Conservation (phyloP, 2,888 invertebrate genomes). For the Dermolepida albohirtum region DNA sequence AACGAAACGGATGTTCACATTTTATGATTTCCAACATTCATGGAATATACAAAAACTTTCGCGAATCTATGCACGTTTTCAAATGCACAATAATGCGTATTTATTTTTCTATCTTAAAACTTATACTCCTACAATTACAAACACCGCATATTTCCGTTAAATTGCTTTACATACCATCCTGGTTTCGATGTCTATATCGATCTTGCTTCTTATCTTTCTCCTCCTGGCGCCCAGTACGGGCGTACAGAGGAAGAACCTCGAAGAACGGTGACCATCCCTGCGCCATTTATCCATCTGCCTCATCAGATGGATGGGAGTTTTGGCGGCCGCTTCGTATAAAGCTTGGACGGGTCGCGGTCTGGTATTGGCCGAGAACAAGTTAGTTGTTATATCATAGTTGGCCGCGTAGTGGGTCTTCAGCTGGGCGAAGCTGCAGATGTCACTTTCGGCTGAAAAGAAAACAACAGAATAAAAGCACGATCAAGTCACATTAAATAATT, state of each 20-base stretch:
- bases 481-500: too few relatives aligned
- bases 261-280: slow-evolving; percentile 72
- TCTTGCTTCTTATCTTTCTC: slow-evolving; percentile 74
- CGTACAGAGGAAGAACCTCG: slow-evolving; percentile 83
- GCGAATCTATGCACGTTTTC: too few relatives aligned
- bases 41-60: too few relatives aligned
- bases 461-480: neutral
- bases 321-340: slow-evolving; percentile 83
- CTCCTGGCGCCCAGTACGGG: slow-evolving; percentile 81
- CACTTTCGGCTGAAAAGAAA: slow-evolving; percentile 87
- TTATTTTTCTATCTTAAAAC: too few relatives aligned
- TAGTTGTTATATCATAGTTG: slow-evolving; percentile 73
- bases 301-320: slow-evolving; percentile 72
- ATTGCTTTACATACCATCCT: slow-evolving; percentile 77
- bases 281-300: slow-evolving; percentile 76
- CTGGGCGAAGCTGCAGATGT: slow-evolving; percentile 87
- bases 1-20: too few relatives aligned
- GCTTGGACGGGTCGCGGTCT: slow-evolving; percentile 81
- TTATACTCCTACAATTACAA: too few relatives aligned
- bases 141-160: too few relatives aligned
- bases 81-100: too few relatives aligned
- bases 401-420: slow-evolving; percentile 83
- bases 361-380: slow-evolving; percentile 80
- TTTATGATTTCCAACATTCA: too few relatives aligned
- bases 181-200: slow-evolving; percentile 89